Conservation (phyloP, 2,113 vertebrate genomes). For the Scalopus aquaticus region DNA sequence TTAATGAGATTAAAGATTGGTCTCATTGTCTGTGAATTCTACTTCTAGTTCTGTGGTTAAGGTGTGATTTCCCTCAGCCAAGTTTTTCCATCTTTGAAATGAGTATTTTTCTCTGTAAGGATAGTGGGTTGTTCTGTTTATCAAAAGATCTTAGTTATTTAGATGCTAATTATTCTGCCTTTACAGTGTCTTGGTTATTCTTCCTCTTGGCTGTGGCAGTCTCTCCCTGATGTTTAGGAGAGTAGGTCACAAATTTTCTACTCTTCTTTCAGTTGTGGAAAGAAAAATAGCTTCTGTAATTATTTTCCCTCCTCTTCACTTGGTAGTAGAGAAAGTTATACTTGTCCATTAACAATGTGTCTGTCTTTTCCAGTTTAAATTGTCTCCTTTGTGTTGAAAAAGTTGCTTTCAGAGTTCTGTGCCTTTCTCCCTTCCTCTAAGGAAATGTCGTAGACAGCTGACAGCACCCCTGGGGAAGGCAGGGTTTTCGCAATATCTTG, state of each 20-base stretch:
- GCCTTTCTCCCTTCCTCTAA: not conserved
- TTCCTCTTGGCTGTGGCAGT: not conserved
- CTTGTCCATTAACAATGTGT: not conserved
- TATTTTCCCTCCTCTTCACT: not conserved
- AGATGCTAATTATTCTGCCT: not conserved
- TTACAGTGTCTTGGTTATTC: not conserved
- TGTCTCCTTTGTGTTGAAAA: not conserved
- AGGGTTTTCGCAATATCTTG: not conserved
- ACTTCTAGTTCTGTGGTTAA: not conserved
- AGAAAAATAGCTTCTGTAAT: not conserved
- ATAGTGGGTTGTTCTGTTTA: not conserved
- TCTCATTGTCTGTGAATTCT: not conserved
- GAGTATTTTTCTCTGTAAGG: not conserved
- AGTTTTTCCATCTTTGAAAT: not conserved
- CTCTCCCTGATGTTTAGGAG: not conserved
- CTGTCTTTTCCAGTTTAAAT: not conserved
- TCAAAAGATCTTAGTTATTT: not conserved
- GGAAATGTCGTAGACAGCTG: not conserved
- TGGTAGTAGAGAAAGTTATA: not conserved
- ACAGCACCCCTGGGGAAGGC: not conserved
- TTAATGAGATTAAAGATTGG: not conserved
- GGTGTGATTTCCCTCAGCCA: not conserved
- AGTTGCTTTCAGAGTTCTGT: not conserved
- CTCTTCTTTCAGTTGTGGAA: not conserved
- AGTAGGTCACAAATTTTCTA: not conserved